Evolutionary conservation across 2,888 invertebrate species (phyloP), one percentile per base, ranked within the genome.

Genomic region (Adela reaumurella): DNA sequence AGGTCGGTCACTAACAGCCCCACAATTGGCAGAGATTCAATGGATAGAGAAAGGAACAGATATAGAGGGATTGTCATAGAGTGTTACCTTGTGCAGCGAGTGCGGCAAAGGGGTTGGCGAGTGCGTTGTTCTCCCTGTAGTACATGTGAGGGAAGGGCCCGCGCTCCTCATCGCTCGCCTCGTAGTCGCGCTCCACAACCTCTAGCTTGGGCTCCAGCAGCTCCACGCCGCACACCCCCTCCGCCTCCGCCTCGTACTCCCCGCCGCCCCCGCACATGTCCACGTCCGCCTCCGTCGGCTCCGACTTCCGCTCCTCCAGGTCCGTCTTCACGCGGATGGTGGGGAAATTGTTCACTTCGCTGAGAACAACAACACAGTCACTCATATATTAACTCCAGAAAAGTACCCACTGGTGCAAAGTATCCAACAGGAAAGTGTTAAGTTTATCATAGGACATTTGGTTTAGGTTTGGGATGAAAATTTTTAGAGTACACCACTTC

Each of bases 171-270:
- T 88, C 88, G 63, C 87, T 88, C 54, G 81, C 82, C 11, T 35
- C 35, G 35, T 35, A 35, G 11, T 78, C 78, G 53, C 74, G 88
- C 67, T 88, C 88, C 63, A 87, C 85, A 57, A 86, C 79, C 77
- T 88, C 88, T 71, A 86, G 74, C 81, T 88, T 88, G 60, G 88
- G 87, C 78, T 86, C 78, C 55, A 79, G 63, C 57, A 79, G 68
- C 61, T 80, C 80, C 11, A 3, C 45, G 45, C 17, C 24, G 45
- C 74, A 66, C 54, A 74, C 77, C 49, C 77, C 78, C 58, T 71
- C 74, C 58, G 68, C 66, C 58, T 73, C 74, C 50, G 73, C 76
- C 55, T 14, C 16, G 62, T 62, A 54, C 67, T 65, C 49, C 76
- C 76, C 46, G 67, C 57, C 58, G 76, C 78, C 52, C 74, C 76